These are phyloP conservation scores for Oscheius sp. DNA, from an alignment of 2,888 invertebrate species.

Conservation along the genomic window DNA sequence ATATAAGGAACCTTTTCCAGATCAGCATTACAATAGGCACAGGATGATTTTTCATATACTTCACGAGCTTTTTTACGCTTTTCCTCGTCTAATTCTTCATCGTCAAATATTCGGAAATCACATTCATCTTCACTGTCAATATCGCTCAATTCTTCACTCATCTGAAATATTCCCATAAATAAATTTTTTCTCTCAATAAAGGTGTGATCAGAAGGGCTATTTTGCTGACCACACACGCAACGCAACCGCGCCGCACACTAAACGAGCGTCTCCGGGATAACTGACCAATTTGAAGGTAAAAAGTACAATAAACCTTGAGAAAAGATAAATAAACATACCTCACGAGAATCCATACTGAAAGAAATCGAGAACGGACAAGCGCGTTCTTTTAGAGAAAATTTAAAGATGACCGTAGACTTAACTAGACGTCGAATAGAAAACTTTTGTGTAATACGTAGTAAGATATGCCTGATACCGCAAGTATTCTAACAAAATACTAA, in stretches of 20 bases:
- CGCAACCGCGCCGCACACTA: constrained; percentile 10
- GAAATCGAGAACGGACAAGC: too few species aligned
- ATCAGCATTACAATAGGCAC: neutral
- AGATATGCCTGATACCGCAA: too few species aligned
- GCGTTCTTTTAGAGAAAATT: too few species aligned
- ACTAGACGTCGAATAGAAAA: too few species aligned
- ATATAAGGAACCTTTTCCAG: constrained; percentile 24
- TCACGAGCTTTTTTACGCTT: neutral
- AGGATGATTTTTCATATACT: neutral
- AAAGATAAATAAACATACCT: too few species aligned
- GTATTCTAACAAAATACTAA: too few species aligned
- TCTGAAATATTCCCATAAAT: neutral
- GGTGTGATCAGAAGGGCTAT: neutral
- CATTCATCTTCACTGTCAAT: neutral
- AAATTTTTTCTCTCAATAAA: neutral
- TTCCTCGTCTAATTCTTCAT: neutral
- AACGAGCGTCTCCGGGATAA: neutral
- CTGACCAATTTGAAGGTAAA: too few species aligned
- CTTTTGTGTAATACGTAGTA: too few species aligned
- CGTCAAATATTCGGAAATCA: neutral
- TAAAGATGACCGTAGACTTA: too few species aligned
- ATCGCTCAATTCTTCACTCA: neutral
- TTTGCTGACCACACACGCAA: constrained; percentile 15
- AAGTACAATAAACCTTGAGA: too few species aligned
- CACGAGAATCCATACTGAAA: too few species aligned